Evolutionary conservation across 2,888 invertebrate species (phyloP).

Genomic region (Holacanthella duospinosa): DNA sequence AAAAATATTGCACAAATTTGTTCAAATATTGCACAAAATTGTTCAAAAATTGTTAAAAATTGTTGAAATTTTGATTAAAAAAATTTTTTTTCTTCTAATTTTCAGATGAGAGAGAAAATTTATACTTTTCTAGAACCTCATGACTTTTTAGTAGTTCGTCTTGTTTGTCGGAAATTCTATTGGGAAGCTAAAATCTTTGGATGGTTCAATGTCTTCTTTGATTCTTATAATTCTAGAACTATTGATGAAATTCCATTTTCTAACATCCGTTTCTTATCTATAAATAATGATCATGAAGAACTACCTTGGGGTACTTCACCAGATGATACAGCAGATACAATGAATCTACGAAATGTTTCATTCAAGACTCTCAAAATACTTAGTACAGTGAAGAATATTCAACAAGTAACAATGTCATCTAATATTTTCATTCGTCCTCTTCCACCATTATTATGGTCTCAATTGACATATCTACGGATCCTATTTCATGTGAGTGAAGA

Average conservation of each 20-base stretch:
- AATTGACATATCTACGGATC: constrained; percentile 3
- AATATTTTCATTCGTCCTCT: constrained; percentile 8
- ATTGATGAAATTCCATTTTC: constrained; percentile 8
- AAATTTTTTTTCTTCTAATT: not conserved
- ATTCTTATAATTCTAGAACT: not conserved
- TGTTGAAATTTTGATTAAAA: no score
- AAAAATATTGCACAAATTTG: no score
- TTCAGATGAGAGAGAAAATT: constrained; percentile 9
- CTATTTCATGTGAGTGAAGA: constrained; percentile 6
- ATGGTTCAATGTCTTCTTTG: constrained; percentile 5
- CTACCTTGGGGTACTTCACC: constrained; percentile 6
- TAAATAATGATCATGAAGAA: constrained; percentile 8
- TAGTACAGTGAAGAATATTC: not conserved
- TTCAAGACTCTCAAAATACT: not conserved
- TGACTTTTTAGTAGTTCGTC: constrained; percentile 8
- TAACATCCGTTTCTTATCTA: not conserved
- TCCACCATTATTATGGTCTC: constrained; percentile 4
- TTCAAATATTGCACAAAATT: no score
- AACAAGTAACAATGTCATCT: constrained; percentile 3
- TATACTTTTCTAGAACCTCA: constrained; percentile 2
- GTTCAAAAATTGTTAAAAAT: no score
- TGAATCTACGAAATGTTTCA: not conserved
- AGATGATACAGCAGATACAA: not conserved
- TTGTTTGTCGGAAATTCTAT: not conserved
- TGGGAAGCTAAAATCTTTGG: constrained; percentile 7